phyloP scores from a whole-genome alignment of 2,113 vertebrate genomes.

The Diadophis punctatus region DNA sequence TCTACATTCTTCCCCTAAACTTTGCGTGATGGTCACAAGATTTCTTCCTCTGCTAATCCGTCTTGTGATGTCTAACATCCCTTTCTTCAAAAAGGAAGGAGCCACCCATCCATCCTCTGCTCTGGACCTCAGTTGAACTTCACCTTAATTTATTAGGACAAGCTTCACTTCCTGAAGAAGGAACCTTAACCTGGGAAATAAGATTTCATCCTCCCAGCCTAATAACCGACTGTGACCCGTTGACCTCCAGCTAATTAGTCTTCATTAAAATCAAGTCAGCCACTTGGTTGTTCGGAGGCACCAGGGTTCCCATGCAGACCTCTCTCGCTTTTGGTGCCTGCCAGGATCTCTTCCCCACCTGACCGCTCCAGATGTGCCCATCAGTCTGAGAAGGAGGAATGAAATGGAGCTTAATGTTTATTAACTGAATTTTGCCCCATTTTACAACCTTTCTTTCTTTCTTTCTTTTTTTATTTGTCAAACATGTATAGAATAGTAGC shows the following conservation, averaged over 20 bases:
- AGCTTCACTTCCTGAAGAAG: not conserved
- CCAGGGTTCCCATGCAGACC: not conserved
- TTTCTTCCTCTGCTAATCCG: fast-evolving
- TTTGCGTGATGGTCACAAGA: not conserved
- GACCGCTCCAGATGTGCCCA: not conserved
- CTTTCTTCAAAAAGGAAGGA: not conserved
- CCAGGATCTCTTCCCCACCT: not conserved
- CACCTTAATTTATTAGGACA: conserved; percentile 5
- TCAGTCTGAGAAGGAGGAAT: not conserved
- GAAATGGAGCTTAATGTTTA: not conserved
- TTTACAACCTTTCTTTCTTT: too few relatives aligned
- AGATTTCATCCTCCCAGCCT: conserved; percentile 7
- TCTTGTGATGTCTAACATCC: conserved; percentile 33
- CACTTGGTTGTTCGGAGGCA: not conserved
- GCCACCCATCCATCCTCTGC: not conserved
- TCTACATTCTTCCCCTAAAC: conserved; percentile 13
- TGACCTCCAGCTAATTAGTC: not conserved
- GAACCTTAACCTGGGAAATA: not conserved
- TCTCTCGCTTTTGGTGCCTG: not conserved
- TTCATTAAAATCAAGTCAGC: not conserved
- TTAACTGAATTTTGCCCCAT: too few relatives aligned
- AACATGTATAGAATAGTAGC: too few relatives aligned
- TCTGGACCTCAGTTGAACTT: conserved; percentile 26
- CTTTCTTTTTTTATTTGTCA: too few relatives aligned
- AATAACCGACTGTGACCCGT: not conserved